Conservation (phyloP, 2,113 vertebrate species). For the Carassius carassius region DNA sequence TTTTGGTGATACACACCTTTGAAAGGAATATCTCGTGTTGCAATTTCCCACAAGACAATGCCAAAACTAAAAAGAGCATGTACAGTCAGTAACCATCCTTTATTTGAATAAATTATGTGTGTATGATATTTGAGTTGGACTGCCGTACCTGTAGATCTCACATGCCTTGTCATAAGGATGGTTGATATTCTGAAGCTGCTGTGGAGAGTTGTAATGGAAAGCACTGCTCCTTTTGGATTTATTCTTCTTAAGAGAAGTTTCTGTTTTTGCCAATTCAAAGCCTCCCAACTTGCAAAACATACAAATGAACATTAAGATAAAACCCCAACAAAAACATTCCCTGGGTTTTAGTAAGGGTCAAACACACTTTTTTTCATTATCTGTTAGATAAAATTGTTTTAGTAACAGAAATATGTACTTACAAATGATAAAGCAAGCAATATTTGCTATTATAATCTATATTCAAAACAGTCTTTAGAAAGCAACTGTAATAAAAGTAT, state of each 20-base stretch:
- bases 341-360: too few species aligned
- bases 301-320: slow-evolving; percentile 22
- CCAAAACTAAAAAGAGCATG: slow-evolving; percentile 81
- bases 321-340: not conserved
- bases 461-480: too few species aligned
- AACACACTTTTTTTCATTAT: too few species aligned
- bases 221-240: slow-evolving; percentile 49
- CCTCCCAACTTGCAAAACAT: slow-evolving; percentile 77
- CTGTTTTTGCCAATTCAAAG: slow-evolving; percentile 84
- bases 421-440: too few species aligned
- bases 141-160: slow-evolving; percentile 78
- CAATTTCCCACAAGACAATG: slow-evolving; percentile 87
- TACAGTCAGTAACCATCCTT: not conserved
- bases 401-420: too few species aligned
- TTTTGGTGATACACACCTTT: slow-evolving; percentile 71
- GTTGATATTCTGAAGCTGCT: slow-evolving; percentile 71
- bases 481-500: too few species aligned
- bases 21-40: slow-evolving; percentile 79
- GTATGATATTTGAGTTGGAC: not conserved
- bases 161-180: slow-evolving; percentile 72
- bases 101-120: not conserved
- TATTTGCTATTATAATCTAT: too few species aligned
- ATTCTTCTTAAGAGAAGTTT: slow-evolving; percentile 78
- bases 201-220: slow-evolving; percentile 75
- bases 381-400: too few species aligned